Conservation (phyloP, 2,113 vertebrate species). For the Piliocolobus tephrosceles region DNA sequence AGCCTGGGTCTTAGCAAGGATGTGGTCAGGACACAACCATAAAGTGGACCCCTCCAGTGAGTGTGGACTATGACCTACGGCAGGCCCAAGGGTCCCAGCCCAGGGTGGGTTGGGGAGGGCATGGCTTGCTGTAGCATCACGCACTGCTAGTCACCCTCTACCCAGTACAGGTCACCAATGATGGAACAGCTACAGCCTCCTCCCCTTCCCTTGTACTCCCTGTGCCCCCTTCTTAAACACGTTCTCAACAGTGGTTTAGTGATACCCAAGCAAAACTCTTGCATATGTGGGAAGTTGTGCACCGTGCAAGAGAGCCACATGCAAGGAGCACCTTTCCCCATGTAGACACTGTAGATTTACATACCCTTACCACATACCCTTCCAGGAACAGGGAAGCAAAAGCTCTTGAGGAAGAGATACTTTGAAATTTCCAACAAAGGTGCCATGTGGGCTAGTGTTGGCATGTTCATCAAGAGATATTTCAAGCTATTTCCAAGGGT, state of each 20-base stretch:
- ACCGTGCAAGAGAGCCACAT: accelerated
- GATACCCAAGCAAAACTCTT: neutral
- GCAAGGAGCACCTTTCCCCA: neutral
- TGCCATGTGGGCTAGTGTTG: neutral
- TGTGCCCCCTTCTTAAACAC: neutral
- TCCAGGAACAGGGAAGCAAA: neutral
- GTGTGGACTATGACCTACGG: neutral
- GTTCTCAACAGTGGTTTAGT: neutral
- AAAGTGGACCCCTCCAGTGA: neutral
- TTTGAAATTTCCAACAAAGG: neutral
- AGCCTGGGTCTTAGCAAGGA: neutral
- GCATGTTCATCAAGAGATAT: neutral
- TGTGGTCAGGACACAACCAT: accelerated
- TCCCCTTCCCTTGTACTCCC: too few species aligned
- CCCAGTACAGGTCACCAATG: neutral
- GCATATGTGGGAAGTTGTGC: neutral
- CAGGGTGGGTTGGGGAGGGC: neutral
- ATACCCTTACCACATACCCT: too few species aligned
- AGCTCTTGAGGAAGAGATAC: neutral
- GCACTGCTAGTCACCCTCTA: neutral
- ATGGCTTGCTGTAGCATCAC: neutral
- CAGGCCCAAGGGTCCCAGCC: neutral
- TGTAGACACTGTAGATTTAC: accelerated
- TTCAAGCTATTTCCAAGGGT: neutral
- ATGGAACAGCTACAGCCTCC: neutral